phyloP scores from a whole-genome alignment of 64 coral and sea anemone genomes.

The Stichodactyla mertensii region DNA sequence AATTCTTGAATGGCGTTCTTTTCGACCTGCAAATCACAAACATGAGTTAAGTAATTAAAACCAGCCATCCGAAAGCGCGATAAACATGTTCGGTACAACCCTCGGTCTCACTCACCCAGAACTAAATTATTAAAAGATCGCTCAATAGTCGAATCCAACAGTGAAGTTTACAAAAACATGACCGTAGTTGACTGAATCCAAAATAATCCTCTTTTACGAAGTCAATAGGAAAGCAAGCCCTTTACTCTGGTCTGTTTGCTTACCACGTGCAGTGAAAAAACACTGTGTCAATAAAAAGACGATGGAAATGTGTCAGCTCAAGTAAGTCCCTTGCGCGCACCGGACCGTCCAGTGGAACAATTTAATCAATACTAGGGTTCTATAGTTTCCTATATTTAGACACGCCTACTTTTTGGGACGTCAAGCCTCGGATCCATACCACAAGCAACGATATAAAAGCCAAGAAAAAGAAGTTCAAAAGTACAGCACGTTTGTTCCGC shows the following conservation, averaged over 20 bases:
- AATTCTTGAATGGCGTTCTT: neutral
- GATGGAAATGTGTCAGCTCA: neutral
- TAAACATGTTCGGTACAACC: neutral
- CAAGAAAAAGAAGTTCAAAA: neutral
- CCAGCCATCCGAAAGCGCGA: neutral
- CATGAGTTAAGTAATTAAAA: neutral
- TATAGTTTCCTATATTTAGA: neutral
- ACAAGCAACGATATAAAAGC: neutral
- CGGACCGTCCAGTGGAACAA: neutral
- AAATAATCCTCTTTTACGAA: neutral
- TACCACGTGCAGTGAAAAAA: neutral
- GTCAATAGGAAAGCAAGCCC: neutral
- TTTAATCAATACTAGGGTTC: slow-evolving; percentile 1
- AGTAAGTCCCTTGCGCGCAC: neutral
- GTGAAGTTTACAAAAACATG: neutral
- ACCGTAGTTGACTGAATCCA: neutral
- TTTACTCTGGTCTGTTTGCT: neutral
- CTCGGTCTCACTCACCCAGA: neutral
- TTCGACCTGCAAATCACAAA: neutral
- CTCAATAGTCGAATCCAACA: neutral
- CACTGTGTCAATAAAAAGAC: neutral
- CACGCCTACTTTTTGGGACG: neutral
- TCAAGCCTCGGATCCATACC: neutral
- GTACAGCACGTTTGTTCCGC: neutral
- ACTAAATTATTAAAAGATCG: neutral